Evolutionary conservation across 37 sponge, comb jelly and placozoan genomes (phyloP).

Genomic region (Agelas oroides): DNA sequence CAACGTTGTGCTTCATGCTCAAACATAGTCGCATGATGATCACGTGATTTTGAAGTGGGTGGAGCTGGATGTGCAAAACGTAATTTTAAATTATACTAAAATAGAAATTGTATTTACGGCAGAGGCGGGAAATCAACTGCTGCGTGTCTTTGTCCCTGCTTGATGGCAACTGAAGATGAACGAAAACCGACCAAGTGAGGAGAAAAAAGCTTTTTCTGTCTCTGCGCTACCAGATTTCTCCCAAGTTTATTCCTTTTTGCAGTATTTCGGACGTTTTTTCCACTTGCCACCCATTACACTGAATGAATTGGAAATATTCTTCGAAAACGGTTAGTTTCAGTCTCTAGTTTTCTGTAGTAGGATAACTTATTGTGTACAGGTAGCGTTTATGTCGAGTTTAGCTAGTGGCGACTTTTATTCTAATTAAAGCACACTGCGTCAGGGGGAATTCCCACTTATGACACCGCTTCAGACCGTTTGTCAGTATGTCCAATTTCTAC

Average conservation of each 20-base stretch:
- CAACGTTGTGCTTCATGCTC: too few species aligned
- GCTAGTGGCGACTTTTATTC: background rate
- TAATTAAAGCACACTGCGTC: conserved; percentile 38
- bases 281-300: conserved; percentile 39
- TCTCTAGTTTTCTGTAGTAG: background rate
- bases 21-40: too few species aligned
- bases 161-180: background rate
- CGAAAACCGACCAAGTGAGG: background rate
- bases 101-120: too few species aligned
- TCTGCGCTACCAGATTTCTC: conserved; percentile 60
- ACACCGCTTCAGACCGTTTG: background rate
- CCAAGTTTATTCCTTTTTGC: conserved; percentile 54
- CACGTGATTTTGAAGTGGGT: too few species aligned
- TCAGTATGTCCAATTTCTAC: background rate
- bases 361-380: background rate
- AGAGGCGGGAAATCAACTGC: too few species aligned
- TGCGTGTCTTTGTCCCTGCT: too few species aligned
- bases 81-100: too few species aligned
- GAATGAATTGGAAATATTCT: conserved; percentile 57
- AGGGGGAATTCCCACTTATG: background rate
- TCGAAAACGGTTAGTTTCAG: conserved; percentile 33
- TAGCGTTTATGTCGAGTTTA: background rate
- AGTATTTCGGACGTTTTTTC: conserved; percentile 33
- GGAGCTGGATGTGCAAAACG: too few species aligned
- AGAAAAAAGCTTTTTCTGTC: background rate